Conservation (phyloP, 2,888 invertebrate species). For the Endotricha flammealis region DNA sequence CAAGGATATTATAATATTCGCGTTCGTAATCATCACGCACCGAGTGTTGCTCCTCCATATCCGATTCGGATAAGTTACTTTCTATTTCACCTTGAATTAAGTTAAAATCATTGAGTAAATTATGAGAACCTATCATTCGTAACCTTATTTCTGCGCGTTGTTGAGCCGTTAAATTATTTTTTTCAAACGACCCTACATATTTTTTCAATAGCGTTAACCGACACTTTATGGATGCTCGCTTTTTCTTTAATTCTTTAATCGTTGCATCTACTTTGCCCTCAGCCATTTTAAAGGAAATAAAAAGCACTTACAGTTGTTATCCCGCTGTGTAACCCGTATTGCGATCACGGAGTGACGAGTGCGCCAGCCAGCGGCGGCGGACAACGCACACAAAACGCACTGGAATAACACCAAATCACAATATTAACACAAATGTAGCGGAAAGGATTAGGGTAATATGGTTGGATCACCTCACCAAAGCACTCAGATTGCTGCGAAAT, state of each 20-base stretch:
- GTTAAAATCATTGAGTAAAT: slow-evolving; percentile 2
- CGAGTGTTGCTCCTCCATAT: background rate
- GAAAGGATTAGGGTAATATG: background rate
- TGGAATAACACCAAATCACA: slow-evolving; percentile 4
- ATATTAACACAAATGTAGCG: background rate
- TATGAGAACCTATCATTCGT: background rate
- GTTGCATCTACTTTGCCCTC: background rate
- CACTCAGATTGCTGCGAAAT: too few relatives aligned
- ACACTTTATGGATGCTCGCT: background rate
- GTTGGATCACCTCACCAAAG: slow-evolving; percentile 3
- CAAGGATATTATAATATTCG: background rate
- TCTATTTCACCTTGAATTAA: slow-evolving; percentile 1
- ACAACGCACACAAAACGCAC: slow-evolving; percentile 1
- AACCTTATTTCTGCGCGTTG: slow-evolving; percentile 1
- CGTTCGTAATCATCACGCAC: background rate
- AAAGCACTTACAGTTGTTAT: background rate
- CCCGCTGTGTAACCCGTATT: background rate
- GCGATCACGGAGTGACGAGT: background rate
- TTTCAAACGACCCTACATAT: background rate
- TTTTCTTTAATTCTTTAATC: background rate
- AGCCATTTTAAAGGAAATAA: too few relatives aligned
- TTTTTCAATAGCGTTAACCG: slow-evolving; percentile 1
- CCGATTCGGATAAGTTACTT: background rate
- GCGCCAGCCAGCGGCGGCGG: background rate
- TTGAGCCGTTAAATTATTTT: background rate